phyloP scores from a whole-genome alignment of 2,797 vertebrate genomes.

The Sebastes trivittatus region DNA sequence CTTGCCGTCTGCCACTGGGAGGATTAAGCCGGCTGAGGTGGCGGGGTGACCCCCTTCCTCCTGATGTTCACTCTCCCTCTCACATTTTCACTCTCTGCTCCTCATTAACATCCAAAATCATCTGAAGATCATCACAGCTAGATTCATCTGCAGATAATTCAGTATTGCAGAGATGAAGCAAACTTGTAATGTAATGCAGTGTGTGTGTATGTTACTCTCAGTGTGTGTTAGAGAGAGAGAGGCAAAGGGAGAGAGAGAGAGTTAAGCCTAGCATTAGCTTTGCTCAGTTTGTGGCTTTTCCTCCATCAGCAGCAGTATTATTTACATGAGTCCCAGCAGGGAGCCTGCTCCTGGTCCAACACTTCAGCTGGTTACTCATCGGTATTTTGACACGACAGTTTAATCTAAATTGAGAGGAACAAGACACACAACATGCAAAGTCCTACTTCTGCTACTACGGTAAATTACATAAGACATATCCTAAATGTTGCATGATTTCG shows the following conservation, averaged over 20 bases:
- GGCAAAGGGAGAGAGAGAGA: neutral
- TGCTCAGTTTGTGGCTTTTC: constrained; percentile 58
- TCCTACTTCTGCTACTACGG: neutral
- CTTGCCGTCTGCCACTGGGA: constrained; percentile 61
- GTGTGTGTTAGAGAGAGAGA: neutral
- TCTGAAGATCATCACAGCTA: constrained; percentile 1
- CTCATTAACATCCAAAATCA: constrained; percentile 22
- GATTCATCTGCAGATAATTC: neutral
- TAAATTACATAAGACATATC: neutral
- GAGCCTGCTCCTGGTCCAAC: constrained; percentile 36
- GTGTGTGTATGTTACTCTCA: neutral
- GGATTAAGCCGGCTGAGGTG: constrained; percentile 66
- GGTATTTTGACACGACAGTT: constrained; percentile 51
- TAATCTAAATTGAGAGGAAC: constrained; percentile 50
- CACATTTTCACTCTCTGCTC: constrained; percentile 24
- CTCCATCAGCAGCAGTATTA: constrained; percentile 73
- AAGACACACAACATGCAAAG: constrained; percentile 1
- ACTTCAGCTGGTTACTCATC: constrained; percentile 38
- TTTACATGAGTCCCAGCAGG: constrained; percentile 69
- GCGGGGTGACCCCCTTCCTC: constrained; percentile 47
- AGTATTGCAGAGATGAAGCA: neutral
- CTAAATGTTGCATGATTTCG: neutral
- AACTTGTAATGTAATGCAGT: neutral
- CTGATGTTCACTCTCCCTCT: constrained; percentile 59
- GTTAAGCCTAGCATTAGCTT: constrained; percentile 62